These are phyloP conservation scores for Muscidifurax raptorellus DNA, from an alignment of 1,140 invertebrate genomes.

Conservation along the genomic window DNA sequence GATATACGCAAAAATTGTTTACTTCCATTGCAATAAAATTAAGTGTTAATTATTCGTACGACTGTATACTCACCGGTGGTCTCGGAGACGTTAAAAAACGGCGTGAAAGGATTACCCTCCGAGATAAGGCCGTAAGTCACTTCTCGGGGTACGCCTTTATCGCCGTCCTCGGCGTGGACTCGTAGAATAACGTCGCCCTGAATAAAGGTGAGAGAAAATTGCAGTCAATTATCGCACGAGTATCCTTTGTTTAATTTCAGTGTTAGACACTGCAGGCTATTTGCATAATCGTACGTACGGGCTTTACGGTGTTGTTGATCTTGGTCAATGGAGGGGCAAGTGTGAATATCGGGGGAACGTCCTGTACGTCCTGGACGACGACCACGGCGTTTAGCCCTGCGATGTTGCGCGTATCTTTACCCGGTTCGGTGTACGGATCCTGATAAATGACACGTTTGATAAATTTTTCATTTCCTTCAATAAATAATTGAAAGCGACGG, in stretches of 20 bases:
- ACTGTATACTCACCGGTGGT: slow-evolving; percentile 79
- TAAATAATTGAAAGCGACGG: neutral
- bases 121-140: slow-evolving; percentile 89
- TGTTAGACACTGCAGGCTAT: neutral
- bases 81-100: slow-evolving; percentile 89
- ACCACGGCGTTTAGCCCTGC: slow-evolving; percentile 87
- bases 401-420: slow-evolving; percentile 89
- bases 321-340: slow-evolving; percentile 87
- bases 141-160: slow-evolving; percentile 87
- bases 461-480: neutral
- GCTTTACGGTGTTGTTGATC: slow-evolving; percentile 70
- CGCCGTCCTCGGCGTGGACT: slow-evolving; percentile 92
- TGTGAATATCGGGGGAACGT: slow-evolving; percentile 90
- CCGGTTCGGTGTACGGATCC: slow-evolving; percentile 89
- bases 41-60: neutral
- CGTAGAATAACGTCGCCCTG: slow-evolving; percentile 80
- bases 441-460: slow-evolving; percentile 67
- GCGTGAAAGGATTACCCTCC: slow-evolving; percentile 87
- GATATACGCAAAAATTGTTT: neutral
- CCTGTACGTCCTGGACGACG: slow-evolving; percentile 89
- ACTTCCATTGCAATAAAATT: neutral
- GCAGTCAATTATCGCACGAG: neutral
- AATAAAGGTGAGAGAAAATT: slow-evolving; percentile 32
- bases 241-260: neutral
- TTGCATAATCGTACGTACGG: slow-evolving; percentile 59